Conservation (phyloP, 2,113 vertebrate species). For the Chascanopsetta lugubris region DNA sequence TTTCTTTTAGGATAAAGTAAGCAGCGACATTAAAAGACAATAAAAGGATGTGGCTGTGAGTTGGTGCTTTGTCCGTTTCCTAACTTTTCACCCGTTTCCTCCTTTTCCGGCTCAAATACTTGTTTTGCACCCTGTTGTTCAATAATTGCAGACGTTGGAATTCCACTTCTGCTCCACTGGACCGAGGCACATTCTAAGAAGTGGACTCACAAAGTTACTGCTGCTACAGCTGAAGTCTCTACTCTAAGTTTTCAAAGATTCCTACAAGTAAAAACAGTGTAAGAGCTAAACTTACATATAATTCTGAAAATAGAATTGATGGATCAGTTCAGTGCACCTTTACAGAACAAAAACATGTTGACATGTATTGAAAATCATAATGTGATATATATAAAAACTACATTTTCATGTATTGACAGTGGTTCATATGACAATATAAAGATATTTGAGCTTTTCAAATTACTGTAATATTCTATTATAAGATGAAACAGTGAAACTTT, state of each 20-base stretch:
- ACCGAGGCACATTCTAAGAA: constrained; percentile 50
- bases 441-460: too few relatives aligned
- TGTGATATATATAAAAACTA: too few relatives aligned
- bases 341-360: too few relatives aligned
- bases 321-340: too few relatives aligned
- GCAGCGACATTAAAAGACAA: constrained; percentile 55
- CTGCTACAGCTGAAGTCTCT: constrained; percentile 3
- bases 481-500: too few relatives aligned
- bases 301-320: too few relatives aligned
- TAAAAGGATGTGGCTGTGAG: constrained; percentile 24
- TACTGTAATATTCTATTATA: too few relatives aligned
- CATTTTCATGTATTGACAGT: too few relatives aligned
- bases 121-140: constrained; percentile 71
- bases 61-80: constrained; percentile 43
- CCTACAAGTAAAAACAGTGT: neutral
- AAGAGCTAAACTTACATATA: neutral
- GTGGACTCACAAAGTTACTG: constrained; percentile 31
- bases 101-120: constrained; percentile 45
- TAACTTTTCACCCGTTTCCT: constrained; percentile 27
- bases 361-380: too few relatives aligned
- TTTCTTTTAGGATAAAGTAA: constrained; percentile 82
- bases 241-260: neutral
- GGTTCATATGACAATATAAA: too few relatives aligned
- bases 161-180: constrained; percentile 74
- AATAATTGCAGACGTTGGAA: constrained; percentile 72